Conservation (phyloP, 2,888 invertebrate species). For the Macroteleia sp. region DNA sequence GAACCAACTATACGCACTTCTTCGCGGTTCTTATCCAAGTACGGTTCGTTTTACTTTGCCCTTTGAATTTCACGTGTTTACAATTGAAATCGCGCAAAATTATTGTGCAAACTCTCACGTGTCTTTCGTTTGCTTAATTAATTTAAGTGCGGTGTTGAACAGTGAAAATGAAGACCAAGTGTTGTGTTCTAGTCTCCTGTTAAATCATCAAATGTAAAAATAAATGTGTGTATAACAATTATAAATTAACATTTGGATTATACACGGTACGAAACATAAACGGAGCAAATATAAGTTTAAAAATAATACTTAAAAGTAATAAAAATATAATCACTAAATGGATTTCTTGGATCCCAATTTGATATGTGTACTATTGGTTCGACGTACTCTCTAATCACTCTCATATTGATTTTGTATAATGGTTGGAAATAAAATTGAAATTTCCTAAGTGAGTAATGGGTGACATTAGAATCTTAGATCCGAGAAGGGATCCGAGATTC, state of each 20-base stretch:
- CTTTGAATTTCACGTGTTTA: constrained; percentile 18
- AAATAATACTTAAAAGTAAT: too few species aligned
- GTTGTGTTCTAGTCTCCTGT: constrained; percentile 2
- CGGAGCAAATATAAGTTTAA: too few species aligned
- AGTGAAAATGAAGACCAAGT: constrained; percentile 3
- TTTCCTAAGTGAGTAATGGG: constrained; percentile 80
- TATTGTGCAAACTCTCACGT: constrained; percentile 22
- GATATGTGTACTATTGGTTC: too few species aligned
- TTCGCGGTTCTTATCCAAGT: constrained; percentile 75
- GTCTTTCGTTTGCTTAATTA: neutral
- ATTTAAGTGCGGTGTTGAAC: constrained; percentile 13
- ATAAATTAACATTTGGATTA: too few species aligned
- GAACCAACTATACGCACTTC: constrained; percentile 78
- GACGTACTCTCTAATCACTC: too few species aligned
- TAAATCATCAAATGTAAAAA: too few species aligned
- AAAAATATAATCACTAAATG: too few species aligned
- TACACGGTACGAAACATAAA: too few species aligned
- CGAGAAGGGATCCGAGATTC: constrained; percentile 86
- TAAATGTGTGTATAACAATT: too few species aligned
- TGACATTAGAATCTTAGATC: constrained; percentile 85
- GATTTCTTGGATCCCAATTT: too few species aligned
- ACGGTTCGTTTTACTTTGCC: constrained; percentile 59
- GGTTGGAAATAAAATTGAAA: neutral
- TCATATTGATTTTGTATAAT: neutral
- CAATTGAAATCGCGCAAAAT: neutral